phyloP scores from a whole-genome alignment of 2,797 vertebrate species.

The Chaetodon trifasciatus region DNA sequence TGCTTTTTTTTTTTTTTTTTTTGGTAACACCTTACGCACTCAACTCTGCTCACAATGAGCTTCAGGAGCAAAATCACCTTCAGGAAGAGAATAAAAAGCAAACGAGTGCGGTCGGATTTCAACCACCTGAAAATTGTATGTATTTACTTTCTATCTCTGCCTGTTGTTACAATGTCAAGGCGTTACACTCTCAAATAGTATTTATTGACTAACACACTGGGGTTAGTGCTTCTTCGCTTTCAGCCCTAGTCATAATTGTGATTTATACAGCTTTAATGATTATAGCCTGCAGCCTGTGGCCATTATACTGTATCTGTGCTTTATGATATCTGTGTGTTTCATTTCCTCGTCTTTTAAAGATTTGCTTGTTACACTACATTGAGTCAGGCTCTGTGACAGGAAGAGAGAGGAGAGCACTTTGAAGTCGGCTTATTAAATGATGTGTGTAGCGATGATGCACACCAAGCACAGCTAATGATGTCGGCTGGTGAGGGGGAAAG shows the following conservation, averaged over 20 bases:
- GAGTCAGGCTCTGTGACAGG: conserved; percentile 2
- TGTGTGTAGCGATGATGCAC: background rate
- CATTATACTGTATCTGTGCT: background rate
- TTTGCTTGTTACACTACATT: conserved; percentile 5
- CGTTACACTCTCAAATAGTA: background rate
- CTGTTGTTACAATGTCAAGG: background rate
- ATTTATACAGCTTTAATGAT: conserved; percentile 10
- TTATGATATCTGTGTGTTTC: background rate
- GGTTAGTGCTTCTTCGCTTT: background rate
- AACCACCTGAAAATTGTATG: conserved; percentile 92
- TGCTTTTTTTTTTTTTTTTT: background rate
- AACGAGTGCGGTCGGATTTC: conserved; percentile 87
- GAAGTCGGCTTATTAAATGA: background rate
- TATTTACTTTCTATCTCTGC: conserved; percentile 76
- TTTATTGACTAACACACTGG: background rate
- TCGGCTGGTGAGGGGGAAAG: background rate
- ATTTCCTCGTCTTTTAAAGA: conserved; percentile 24
- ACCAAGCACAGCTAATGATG: background rate
- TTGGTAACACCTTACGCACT: background rate
- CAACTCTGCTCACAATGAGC: conserved; percentile 86
- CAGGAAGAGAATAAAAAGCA: conserved; percentile 89
- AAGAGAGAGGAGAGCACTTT: background rate
- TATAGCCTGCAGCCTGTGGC: background rate
- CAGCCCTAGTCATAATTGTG: conserved; percentile 8
- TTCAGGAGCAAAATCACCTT: conserved; percentile 92